These are phyloP conservation scores for Brachionus sp. DNA, from an alignment of 1,140 invertebrate species.

Conservation along the genomic window DNA sequence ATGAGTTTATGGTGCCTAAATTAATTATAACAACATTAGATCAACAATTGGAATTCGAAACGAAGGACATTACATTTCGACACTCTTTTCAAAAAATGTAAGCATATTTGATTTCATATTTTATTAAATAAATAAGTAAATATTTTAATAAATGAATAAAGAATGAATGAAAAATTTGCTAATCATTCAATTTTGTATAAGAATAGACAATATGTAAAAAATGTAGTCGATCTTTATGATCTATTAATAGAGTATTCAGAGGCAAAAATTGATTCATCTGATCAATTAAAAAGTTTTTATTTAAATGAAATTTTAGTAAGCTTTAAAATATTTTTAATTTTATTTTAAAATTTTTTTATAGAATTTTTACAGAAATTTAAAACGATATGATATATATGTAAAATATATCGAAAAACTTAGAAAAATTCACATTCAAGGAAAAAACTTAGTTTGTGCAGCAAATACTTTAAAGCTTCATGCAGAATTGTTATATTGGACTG, in stretches of 20 bases:
- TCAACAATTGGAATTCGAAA: neutral
- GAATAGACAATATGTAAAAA: neutral
- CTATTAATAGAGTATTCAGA: conserved; percentile 21
- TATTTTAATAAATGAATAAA: no score
- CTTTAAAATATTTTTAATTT: neutral
- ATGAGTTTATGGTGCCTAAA: conserved; percentile 18
- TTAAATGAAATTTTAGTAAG: conserved; percentile 38
- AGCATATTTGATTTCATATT: neutral
- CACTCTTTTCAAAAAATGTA: conserved; percentile 22
- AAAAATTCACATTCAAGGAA: conserved; percentile 21
- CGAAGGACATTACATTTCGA: neutral
- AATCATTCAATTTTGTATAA: neutral
- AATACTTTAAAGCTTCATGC: conserved; percentile 40
- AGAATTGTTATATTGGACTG: conserved; percentile 19
- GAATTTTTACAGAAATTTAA: conserved; percentile 31
- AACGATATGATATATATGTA: conserved; percentile 28
- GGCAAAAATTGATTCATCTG: neutral
- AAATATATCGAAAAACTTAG: conserved; percentile 40
- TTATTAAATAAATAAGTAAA: no score
- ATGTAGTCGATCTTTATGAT: neutral
- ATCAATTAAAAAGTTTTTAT: conserved; percentile 26
- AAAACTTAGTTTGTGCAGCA: conserved; percentile 36
- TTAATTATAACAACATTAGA: neutral
- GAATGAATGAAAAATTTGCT: conserved; percentile 26
- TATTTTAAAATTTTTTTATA: neutral